Base-by-base conservation (phyloP, 2,797 vertebrate species). In the Pseudocheirus occidentalis region DNA sequence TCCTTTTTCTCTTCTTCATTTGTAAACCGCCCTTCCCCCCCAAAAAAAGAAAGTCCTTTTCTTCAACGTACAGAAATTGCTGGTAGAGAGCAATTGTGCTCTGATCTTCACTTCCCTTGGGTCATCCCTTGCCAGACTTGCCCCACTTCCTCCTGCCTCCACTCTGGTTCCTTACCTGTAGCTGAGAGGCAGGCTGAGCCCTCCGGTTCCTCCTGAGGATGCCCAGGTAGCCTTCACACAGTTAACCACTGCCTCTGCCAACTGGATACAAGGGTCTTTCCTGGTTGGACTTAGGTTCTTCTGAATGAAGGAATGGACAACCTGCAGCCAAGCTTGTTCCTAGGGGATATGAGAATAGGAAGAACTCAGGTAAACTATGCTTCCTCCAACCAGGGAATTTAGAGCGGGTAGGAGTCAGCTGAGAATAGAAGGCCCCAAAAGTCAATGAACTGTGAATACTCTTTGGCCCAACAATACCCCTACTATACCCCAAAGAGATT, bases 281-380 rank as follows among this genome's bases (percentile, higher is more conserved):
- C 53, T 89, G 95, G 62, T 0, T 97, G 98, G 34, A 90, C 90
- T 73, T 98, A 95, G 66, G 96, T 96, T 96, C 18, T 97, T 94
- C 52, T 96, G 97, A 94, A 99, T 97, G 90, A 98, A 99, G 87
- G 59, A 92, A 92, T 98, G 98, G 11, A 99, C n/a, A 21, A 96
- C 94, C 94, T 98, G 95, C 31, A 99, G 95, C 99, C 99, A 99
- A 10, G 11, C 13, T 66, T 97, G 94, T 95, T 99, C 99, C 99
- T 99, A 93, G 24, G 94, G 93, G 95, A 96, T 94, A 55, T 40
- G 29, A 93, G 96, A 55, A 54, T 29, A 92, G 62, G 96, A 94
- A 95, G 94, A 95, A 94, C 9, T 94, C 50, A 46, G 21, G 28
- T 93, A 93, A 58, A 29, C 89, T n/a, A 87, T 28, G 53, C 55